Evolutionary conservation across 2,113 vertebrate genomes (phyloP), one percentile per base, ranked within the genome.

Genomic region (Pyrgilauda ruficollis): DNA sequence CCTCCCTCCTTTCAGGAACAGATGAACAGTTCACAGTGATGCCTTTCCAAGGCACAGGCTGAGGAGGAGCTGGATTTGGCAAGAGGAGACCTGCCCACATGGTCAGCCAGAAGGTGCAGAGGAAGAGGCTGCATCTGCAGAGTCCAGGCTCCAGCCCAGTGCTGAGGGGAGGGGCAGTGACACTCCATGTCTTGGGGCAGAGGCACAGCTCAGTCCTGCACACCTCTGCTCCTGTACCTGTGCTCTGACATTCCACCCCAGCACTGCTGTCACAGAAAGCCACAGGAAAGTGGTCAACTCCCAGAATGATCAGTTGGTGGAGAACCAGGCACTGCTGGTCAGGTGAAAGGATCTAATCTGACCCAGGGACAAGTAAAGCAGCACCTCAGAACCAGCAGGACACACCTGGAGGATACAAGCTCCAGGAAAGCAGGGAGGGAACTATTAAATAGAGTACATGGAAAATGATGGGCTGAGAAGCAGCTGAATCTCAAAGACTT

Each of bases 81-180:
- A 56, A 52, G 23, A 83, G 59, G 28, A 79, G 49, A 83, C 6
- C 49, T 52, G 83, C 41, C 47, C 67, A 35, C 43, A 24, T 0
- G 20, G 50, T 10, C 56, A 79, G 66, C 74, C 50, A 41, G 64
- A 43, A 59, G 9, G 37, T 15, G 37, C 63, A 46, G 49, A 91
- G 37, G 30, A 81, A 84, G 15, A 49, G 53, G 30, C 0, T 64
- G 58, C 37, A 64, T 30, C 41, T 69, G 81, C 80, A 73, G 43
- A 63, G 62, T 11, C n/a, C 79, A 63, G 37, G 66, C 70, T 84
- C 33, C 69, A 84, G 44, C 39, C 63, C 84, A 31, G 0, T 1
- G 1, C 55, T 2, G 0, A 7, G 20, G 21, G 30, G n/a, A 69
- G 31, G 10, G 4, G 4, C 30, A 39, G 3, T 1, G 2, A 35